Conservation (phyloP, 2,797 vertebrate species). For the Clamator glandarius region DNA sequence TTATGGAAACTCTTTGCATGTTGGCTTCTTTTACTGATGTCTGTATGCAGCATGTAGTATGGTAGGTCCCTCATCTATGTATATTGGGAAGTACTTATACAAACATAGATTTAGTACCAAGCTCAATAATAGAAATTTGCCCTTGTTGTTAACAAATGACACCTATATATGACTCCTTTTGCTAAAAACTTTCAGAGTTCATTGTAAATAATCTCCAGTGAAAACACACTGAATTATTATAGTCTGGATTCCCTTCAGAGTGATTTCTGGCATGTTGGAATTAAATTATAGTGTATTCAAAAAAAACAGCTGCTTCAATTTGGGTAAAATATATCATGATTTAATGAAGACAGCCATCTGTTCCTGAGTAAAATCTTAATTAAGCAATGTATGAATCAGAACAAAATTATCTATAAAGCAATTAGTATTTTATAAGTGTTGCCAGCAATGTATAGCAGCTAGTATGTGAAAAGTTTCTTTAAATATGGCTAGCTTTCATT, state of each 20-base stretch:
- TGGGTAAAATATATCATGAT: constrained; percentile 65
- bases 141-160: not conserved
- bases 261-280: constrained; percentile 60
- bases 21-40: not conserved
- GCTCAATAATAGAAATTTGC: not conserved
- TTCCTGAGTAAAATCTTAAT: constrained; percentile 67
- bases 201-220: constrained; percentile 6
- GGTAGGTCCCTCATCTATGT: not conserved
- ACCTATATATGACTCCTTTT: not conserved
- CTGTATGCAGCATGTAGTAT: not conserved
- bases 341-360: constrained; percentile 77
- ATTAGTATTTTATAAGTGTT: constrained; percentile 61
- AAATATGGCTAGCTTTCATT: not conserved
- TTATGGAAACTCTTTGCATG: not conserved
- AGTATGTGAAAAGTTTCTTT: not conserved
- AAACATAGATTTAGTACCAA: not conserved
- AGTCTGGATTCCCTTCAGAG: constrained; percentile 41
- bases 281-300: constrained; percentile 56
- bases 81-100: not conserved
- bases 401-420: constrained; percentile 65
- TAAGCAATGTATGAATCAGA: constrained; percentile 75
- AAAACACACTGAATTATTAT: constrained; percentile 38
- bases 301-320: constrained; percentile 71
- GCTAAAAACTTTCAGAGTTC: not conserved
- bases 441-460: not conserved